Conservation (phyloP, 2,888 invertebrate genomes). For the Artemia sp. region DNA sequence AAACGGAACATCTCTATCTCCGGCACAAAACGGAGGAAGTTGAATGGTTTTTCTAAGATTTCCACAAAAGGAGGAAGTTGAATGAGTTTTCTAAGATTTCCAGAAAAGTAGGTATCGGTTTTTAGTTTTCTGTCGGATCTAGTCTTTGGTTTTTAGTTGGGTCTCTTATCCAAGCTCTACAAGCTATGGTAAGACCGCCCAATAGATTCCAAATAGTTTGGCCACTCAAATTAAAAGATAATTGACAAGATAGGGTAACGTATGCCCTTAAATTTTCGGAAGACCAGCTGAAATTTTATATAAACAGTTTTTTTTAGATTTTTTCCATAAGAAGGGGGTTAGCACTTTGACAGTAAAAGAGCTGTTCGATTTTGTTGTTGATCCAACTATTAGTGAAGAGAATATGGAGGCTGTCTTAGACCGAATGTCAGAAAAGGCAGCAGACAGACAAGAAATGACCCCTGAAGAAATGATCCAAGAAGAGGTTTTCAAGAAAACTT, state of each 20-base stretch:
- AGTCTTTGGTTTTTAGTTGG: constrained; percentile 14
- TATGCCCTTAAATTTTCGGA: constrained; percentile 13
- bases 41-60: too few species aligned
- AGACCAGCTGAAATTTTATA: background rate
- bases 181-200: too few species aligned
- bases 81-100: too few species aligned
- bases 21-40: background rate
- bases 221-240: too few species aligned
- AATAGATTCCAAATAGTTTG: too few species aligned
- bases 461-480: constrained; percentile 65
- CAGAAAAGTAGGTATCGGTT: too few species aligned
- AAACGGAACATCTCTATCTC: background rate
- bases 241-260: background rate
- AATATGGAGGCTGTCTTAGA: constrained; percentile 68
- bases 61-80: too few species aligned
- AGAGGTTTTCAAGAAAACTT: constrained; percentile 80
- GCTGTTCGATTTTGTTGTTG: constrained; percentile 89
- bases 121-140: background rate
- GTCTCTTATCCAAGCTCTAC: too few species aligned
- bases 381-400: constrained; percentile 58
- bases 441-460: constrained; percentile 46
- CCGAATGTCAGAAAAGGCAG: constrained; percentile 48
- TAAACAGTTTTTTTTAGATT: constrained; percentile 41
- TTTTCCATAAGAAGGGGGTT: constrained; percentile 72
- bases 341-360: constrained; percentile 79